A percentile compares a stretch with the other conserved stretches of the same genome.
These are phyloP conservation scores for Scelioninae gen. 1 DNA, from an alignment of 2,888 invertebrate species.

Conservation along the genomic window DNA sequence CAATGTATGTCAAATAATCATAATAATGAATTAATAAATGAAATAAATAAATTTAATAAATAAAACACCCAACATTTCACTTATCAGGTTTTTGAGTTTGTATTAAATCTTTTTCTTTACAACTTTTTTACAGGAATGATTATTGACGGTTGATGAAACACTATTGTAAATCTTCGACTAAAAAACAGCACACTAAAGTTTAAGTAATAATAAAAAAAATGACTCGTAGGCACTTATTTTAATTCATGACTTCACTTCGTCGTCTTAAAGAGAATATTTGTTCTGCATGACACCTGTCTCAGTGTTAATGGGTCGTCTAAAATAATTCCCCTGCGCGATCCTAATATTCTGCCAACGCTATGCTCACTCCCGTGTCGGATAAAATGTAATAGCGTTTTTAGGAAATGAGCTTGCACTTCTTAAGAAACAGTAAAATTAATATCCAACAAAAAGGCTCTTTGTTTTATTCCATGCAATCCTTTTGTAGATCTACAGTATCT, in stretches of 20 bases:
- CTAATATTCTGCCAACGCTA: slow-evolving; percentile 47
- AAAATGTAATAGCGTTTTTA: slow-evolving; percentile 77
- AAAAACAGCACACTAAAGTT: neutral
- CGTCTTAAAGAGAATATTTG: slow-evolving; percentile 55
- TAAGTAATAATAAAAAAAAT: slow-evolving; percentile 11
- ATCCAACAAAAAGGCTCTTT: slow-evolving; percentile 47
- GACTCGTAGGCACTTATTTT: slow-evolving; percentile 20
- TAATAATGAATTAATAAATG: too few relatives aligned
- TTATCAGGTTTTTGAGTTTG: too few relatives aligned
- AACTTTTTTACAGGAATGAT: neutral
- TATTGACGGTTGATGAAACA: neutral
- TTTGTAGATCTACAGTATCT: neutral
- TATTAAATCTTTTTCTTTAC: too few relatives aligned
- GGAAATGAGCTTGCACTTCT: slow-evolving; percentile 80
- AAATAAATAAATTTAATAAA: too few relatives aligned
- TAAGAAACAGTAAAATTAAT: slow-evolving; percentile 75
- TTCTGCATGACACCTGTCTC: slow-evolving; percentile 63
- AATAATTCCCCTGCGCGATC: slow-evolving; percentile 52
- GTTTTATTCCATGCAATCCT: slow-evolving; percentile 20
- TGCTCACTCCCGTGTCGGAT: slow-evolving; percentile 47
- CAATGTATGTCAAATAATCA: too few relatives aligned
- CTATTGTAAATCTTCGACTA: neutral
- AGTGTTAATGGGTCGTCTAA: slow-evolving; percentile 57
- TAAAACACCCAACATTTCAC: too few relatives aligned
- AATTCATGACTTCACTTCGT: slow-evolving; percentile 38